These are phyloP conservation scores for Falco novaeseelandiae DNA, from an alignment of 2,797 vertebrate species.

Conservation along the genomic window DNA sequence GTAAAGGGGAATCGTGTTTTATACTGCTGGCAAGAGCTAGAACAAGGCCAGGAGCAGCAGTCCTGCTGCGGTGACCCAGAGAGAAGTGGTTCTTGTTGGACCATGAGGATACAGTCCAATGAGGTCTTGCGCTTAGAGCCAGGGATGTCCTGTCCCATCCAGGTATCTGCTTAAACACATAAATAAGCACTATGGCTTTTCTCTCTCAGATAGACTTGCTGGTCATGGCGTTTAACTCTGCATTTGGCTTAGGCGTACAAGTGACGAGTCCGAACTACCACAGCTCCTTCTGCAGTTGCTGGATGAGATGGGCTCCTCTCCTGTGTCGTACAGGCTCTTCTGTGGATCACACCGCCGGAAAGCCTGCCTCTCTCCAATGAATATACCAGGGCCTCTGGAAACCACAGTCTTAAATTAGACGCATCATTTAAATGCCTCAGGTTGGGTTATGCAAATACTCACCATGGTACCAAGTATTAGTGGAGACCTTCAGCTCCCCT, in stretches of 20 bases:
- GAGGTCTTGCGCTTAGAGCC: neutral
- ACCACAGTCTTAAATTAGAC: neutral
- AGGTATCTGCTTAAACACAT: neutral
- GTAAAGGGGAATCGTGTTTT: neutral
- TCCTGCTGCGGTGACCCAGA: neutral
- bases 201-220: neutral
- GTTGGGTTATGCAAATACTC: neutral
- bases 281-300: conserved; percentile 7
- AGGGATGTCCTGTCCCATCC: neutral
- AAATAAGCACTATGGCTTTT: neutral
- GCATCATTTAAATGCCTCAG: neutral
- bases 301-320: neutral
- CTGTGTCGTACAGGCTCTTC: neutral
- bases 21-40: neutral
- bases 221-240: neutral
- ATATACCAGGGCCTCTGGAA: neutral
- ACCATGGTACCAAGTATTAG: neutral
- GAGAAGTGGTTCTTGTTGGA: neutral
- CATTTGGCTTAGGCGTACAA: neutral
- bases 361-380: neutral
- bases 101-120: neutral
- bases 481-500: neutral
- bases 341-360: accelerated
- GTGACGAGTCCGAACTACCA: neutral
- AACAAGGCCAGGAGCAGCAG: neutral